Evolutionary conservation across 2,113 vertebrate species (phyloP).

Genomic region (Leptocoma aspasia): DNA sequence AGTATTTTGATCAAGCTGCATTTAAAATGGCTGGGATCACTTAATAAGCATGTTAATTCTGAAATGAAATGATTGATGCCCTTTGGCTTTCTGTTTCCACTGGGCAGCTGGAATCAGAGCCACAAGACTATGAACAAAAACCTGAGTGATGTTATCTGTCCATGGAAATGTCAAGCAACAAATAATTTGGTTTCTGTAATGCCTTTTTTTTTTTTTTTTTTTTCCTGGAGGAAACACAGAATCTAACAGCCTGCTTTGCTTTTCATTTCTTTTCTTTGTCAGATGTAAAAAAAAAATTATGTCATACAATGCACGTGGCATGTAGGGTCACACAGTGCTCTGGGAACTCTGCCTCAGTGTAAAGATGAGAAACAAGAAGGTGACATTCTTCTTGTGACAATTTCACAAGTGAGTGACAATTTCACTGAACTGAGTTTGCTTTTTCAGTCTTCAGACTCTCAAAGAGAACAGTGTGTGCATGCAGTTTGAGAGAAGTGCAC

Average conservation of each 20-base stretch:
- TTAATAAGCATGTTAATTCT: slow-evolving; percentile 6
- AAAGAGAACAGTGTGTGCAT: not conserved
- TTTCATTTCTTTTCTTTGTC: not conserved
- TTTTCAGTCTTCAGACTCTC: not conserved
- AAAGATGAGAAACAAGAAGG: too few species aligned
- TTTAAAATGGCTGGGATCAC: not conserved
- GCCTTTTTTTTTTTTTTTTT: not conserved
- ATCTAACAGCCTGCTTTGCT: not conserved
- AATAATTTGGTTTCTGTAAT: not conserved
- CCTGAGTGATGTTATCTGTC: not conserved
- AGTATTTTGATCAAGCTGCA: slow-evolving; percentile 44
- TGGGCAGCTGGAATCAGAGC: not conserved
- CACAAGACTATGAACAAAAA: not conserved
- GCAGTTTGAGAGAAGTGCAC: not conserved
- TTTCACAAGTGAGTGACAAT: not conserved
- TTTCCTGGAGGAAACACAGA: not conserved
- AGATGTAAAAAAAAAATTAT: not conserved
- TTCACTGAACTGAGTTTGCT: not conserved
- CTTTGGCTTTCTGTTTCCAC: not conserved
- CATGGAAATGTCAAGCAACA: not conserved
- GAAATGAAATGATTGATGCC: not conserved
- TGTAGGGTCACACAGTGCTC: not conserved
- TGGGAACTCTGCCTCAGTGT: not conserved
- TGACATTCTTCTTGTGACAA: too few species aligned
- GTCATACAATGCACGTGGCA: not conserved